Conservation (phyloP, 2,113 vertebrate genomes). For the Isichthys henryi region DNA sequence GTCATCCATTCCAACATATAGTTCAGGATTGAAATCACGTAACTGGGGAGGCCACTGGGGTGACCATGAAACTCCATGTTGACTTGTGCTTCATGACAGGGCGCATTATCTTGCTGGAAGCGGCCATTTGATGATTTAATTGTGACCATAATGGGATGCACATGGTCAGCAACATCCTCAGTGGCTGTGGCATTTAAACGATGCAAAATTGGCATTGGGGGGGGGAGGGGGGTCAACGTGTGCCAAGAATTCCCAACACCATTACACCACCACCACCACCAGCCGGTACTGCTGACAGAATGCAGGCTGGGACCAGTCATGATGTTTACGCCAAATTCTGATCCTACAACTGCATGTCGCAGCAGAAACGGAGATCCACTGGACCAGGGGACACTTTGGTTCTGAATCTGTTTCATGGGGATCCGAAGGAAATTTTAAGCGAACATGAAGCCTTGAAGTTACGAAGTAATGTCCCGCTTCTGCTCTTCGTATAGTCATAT, state of each 20-base stretch:
- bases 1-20: neutral
- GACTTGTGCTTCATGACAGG: neutral
- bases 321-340: neutral
- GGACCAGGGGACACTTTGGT: neutral
- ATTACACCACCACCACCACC: neutral
- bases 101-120: neutral
- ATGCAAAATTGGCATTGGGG: neutral
- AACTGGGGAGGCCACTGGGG: neutral
- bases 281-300: neutral
- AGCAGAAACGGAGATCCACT: neutral
- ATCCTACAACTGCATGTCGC: neutral
- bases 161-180: neutral
- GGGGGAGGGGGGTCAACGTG: neutral
- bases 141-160: neutral
- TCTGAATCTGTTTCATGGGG: neutral
- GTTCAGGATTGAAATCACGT: neutral
- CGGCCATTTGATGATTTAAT: neutral
- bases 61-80: neutral
- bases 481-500: neutral
- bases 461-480: neutral
- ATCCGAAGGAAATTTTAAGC: neutral
- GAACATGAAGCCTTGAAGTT: no score
- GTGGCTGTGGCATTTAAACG: neutral
- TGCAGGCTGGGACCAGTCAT: neutral
- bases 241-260: neutral